phyloP scores from a whole-genome alignment of 2,797 vertebrate species.

The Erethizon dorsatum region DNA sequence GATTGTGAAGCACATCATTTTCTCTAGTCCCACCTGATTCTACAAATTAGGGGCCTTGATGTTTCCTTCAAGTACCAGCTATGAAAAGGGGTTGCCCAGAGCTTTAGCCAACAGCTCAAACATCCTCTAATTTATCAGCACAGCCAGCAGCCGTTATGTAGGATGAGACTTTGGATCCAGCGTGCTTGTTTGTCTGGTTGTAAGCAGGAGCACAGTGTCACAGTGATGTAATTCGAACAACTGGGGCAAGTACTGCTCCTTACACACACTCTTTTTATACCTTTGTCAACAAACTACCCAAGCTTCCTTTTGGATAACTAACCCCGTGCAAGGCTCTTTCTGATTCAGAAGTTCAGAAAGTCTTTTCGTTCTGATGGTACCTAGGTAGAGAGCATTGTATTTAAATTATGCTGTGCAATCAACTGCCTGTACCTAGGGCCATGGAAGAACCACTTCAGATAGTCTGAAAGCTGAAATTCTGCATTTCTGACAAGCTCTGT shows the following conservation, averaged over 20 bases:
- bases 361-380: not conserved
- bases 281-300: not conserved
- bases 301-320: not conserved
- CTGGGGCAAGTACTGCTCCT: not conserved
- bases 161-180: not conserved
- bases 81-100: not conserved
- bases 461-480: not conserved
- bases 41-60: not conserved
- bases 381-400: not conserved
- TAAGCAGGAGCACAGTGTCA: not conserved
- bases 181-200: not conserved
- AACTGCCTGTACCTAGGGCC: not conserved
- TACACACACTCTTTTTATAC: not conserved
- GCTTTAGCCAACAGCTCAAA: not conserved
- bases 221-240: constrained; percentile 15
- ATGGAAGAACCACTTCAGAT: not conserved
- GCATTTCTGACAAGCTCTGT: not conserved
- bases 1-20: not conserved
- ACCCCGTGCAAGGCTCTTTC: not conserved
- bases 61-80: not conserved
- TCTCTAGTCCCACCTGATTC: not conserved
- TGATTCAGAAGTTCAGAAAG: not conserved
- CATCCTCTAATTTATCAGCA: not conserved
- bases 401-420: not conserved
- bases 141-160: not conserved